phyloP scores from a whole-genome alignment of 2,113 vertebrate species.

The Ornithorhynchus anatinus region DNA sequence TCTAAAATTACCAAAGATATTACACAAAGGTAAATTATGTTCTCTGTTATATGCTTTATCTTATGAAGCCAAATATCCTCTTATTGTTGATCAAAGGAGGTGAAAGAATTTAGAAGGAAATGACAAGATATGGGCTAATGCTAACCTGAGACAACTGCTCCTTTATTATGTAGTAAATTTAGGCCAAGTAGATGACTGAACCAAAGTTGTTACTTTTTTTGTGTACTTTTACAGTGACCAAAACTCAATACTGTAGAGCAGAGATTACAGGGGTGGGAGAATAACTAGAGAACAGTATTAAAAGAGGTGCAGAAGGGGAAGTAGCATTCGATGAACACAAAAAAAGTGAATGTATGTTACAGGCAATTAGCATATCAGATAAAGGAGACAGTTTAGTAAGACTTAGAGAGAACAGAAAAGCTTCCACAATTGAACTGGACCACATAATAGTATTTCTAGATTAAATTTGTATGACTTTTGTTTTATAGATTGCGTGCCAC shows the following conservation, averaged over 20 bases:
- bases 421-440: constrained; percentile 79
- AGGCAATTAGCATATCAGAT: constrained; percentile 48
- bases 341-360: constrained; percentile 46
- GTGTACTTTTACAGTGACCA: constrained; percentile 83
- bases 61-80: constrained; percentile 96
- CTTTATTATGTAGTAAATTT: constrained; percentile 72
- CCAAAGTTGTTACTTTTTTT: constrained; percentile 86
- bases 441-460: constrained; percentile 70
- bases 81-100: constrained; percentile 84
- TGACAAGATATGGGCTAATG: constrained; percentile 71
- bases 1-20: constrained; percentile 98
- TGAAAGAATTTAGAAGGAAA: constrained; percentile 77
- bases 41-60: constrained; percentile 97
- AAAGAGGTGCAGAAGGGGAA: constrained; percentile 63
- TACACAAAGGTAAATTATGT: constrained; percentile 89
- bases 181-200: constrained; percentile 78
- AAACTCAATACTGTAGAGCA: constrained; percentile 73
- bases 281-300: constrained; percentile 72
- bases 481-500: constrained; percentile 78
- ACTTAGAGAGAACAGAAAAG: constrained; percentile 70
- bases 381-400: constrained; percentile 60
- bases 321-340: constrained; percentile 51
- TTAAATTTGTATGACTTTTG: constrained; percentile 40
- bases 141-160: constrained; percentile 75
- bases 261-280: constrained; percentile 50